Evolutionary conservation across 2,888 invertebrate genomes (phyloP), one percentile per base, ranked within the genome.

Genomic region (Pherbina coryleti): DNA sequence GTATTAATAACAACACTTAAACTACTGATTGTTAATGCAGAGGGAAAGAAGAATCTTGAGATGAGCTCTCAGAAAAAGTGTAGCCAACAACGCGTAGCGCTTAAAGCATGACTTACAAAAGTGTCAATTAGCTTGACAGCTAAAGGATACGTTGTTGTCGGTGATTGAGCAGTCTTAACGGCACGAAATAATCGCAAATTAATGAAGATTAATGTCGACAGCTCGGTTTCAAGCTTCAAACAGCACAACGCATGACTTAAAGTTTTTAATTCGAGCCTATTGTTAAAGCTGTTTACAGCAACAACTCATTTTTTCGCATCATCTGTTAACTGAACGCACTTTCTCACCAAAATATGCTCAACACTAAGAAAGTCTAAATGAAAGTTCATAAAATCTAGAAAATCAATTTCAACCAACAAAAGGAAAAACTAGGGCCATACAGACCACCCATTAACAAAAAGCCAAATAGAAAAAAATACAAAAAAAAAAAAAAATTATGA

Each of bases 121-220:
- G 37, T 37, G 72, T 72, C 72, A 72, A 72, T 72, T 72, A 72
- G 72, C 37, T 31, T 72, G 72, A 57, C 57, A 72, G 37, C 22
- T 34, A 44, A 72, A 72, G 37, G 37, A 60, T 31, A 72, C 55
- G 71, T 19, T 34, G 70, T 55, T 19, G 31, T n/a, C 9, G 17
- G 19, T 19, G 37, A 25, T 67, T 37, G 17, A 19, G 49, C 9
- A 19, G 19, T 28, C 11, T 14, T 28, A 60, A 28, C n/a, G 37
- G 37, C 31, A 37, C n/a, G 37, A 66, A 66, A 66, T n/a, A 66
- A 37, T 14, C 53, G 69, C 25, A 70, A 19, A 53, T 17, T 70
- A 70, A 70, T 44, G 19, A 44, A 67, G 67, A 67, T 67, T 67
- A 37, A 67, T 67, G 67, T 44, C 22, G n/a, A 31, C n/a, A 17